Conservation (phyloP, 2,888 invertebrate species). For the Lasioglossum leucozonium region DNA sequence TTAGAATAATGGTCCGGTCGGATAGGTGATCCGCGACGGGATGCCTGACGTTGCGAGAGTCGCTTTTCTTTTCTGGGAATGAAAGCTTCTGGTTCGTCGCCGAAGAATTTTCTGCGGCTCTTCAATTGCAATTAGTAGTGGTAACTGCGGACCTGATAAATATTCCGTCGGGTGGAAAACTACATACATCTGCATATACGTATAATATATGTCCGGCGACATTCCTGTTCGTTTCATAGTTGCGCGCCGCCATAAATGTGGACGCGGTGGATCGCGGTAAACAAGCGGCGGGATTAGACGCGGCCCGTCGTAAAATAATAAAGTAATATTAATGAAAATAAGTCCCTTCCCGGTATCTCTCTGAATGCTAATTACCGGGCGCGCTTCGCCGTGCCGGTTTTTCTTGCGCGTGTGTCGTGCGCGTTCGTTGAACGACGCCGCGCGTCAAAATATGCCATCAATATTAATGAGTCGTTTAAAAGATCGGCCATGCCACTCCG, state of each 20-base stretch:
- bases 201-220: neutral
- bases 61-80: too few relatives aligned
- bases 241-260: neutral
- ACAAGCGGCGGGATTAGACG: neutral
- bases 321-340: conserved; percentile 44
- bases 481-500: conserved; percentile 2
- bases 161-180: neutral
- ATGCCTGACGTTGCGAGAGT: too few relatives aligned
- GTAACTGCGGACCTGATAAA: neutral
- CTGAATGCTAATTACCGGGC: conserved; percentile 29
- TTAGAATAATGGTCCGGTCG: neutral
- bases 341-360: conserved; percentile 13
- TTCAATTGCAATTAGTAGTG: too few relatives aligned
- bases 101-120: too few relatives aligned
- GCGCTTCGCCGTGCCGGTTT: conserved; percentile 3
- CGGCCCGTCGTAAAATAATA: conserved; percentile 27
- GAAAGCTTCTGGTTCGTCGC: too few relatives aligned
- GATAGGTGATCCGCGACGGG: too few relatives aligned
- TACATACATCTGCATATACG: neutral
- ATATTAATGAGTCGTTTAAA: conserved; percentile 37
- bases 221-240: neutral
- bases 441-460: conserved; percentile 37
- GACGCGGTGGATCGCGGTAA: neutral
- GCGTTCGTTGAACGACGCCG: neutral
- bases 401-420: conserved; percentile 31